Conservation (phyloP, 1,140 invertebrate species). For the Drosophila novamexicana region DNA sequence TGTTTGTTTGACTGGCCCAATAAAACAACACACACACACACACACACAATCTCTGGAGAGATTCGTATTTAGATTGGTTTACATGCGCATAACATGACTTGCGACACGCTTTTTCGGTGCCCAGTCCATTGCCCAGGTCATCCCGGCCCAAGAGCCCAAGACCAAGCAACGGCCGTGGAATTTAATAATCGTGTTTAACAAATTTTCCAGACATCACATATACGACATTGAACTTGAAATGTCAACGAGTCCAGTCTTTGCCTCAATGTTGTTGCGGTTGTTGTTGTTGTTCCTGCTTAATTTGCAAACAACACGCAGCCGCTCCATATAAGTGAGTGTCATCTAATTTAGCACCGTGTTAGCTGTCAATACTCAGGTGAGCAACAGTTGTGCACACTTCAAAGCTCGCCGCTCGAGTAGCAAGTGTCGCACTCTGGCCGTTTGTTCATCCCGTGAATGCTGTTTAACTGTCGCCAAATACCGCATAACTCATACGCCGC, state of each 20-base stretch:
- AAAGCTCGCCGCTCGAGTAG: constrained; percentile 59
- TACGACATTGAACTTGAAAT: constrained; percentile 73
- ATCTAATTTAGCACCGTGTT: constrained; percentile 77
- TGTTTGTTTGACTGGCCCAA: constrained; percentile 79
- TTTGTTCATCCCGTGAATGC: constrained; percentile 55
- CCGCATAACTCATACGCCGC: constrained; percentile 69
- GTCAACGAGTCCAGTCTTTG: constrained; percentile 37
- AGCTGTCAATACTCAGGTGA: constrained; percentile 66
- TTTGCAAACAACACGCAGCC: constrained; percentile 37
- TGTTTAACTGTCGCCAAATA: constrained; percentile 15
- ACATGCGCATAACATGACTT: constrained; percentile 74
- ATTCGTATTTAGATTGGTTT: constrained; percentile 81
- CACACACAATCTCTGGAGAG: constrained; percentile 12
- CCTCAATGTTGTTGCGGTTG: constrained; percentile 15
- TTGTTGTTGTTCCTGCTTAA: constrained; percentile 27
- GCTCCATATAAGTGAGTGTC: constrained; percentile 44
- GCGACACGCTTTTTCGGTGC: constrained; percentile 56
- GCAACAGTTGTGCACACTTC: constrained; percentile 64
- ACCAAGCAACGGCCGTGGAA: constrained; percentile 42
- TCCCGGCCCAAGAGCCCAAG: constrained; percentile 3
- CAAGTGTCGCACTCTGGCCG: constrained; percentile 62
- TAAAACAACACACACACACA: constrained; percentile 55
- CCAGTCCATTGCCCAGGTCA: constrained; percentile 19
- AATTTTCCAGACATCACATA: constrained; percentile 56
- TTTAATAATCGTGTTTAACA: constrained; percentile 78